Percentiles rank a stretch among this genome's conserved stretches.
Evolutionary conservation across 1,140 invertebrate genomes (phyloP).

Genomic region (Dufourea novaeangliae): DNA sequence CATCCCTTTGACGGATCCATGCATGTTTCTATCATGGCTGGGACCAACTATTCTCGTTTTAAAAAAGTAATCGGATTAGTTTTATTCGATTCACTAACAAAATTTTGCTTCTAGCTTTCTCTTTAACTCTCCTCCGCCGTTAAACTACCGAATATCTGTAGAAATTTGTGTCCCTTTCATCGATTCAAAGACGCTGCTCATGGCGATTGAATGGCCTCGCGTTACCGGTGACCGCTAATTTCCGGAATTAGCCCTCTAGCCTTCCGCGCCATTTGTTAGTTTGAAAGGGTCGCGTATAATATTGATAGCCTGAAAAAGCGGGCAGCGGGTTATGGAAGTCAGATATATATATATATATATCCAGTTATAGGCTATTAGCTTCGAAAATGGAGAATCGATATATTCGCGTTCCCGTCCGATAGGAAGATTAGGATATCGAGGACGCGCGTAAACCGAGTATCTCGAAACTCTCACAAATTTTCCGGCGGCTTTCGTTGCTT

Average conservation of each 20-base stretch:
- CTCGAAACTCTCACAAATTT: background rate
- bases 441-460: background rate
- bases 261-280: slow-evolving; percentile 24
- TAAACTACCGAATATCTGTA: too few relatives aligned
- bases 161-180: background rate
- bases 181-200: background rate
- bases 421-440: slow-evolving; percentile 49
- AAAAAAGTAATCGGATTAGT: background rate
- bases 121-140: too few relatives aligned
- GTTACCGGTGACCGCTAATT: slow-evolving; percentile 15
- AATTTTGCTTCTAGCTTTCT: background rate
- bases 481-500: background rate
- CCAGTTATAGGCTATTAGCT: slow-evolving; percentile 32
- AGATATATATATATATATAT: too few relatives aligned
- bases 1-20: background rate
- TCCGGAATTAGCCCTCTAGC: background rate
- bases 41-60: background rate
- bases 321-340: slow-evolving; percentile 33
- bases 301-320: slow-evolving; percentile 24
- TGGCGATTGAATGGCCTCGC: background rate
- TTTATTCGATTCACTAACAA: background rate
- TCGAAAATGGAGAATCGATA: slow-evolving; percentile 56
- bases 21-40: background rate
- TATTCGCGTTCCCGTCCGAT: slow-evolving; percentile 33
- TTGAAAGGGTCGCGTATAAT: background rate